Conservation (phyloP, 2,888 invertebrate species). For the Xylophagus ater region DNA sequence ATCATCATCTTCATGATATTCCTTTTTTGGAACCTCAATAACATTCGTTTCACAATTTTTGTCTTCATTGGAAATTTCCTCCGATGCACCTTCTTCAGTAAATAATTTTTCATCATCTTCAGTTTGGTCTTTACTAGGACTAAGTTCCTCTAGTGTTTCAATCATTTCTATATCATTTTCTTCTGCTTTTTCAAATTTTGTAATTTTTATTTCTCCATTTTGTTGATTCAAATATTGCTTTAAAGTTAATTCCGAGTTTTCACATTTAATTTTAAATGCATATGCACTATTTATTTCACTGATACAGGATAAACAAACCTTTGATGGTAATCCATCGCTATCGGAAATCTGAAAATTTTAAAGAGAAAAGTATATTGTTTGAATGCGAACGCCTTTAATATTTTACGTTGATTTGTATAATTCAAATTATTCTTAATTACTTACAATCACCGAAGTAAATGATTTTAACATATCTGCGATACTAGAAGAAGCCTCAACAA, state of each 20-base stretch:
- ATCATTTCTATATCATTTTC: neutral
- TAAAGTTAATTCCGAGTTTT: conserved; percentile 17
- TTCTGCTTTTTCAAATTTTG: conserved; percentile 6
- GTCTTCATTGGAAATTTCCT: neutral
- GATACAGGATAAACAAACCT: conserved; percentile 2
- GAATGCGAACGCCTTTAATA: neutral
- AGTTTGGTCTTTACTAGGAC: neutral
- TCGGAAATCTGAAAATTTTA: neutral
- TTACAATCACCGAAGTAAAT: conserved; percentile 14
- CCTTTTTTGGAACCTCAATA: neutral
- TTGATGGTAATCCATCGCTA: conserved; percentile 1
- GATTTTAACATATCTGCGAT: conserved; percentile 15
- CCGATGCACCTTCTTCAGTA: too few species aligned
- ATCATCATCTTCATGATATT: conserved; percentile 1
- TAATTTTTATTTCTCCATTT: too few species aligned
- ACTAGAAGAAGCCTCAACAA: conserved; percentile 11
- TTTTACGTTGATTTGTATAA: neutral
- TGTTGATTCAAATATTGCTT: conserved; percentile 29
- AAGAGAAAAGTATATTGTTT: neutral
- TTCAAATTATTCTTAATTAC: neutral
- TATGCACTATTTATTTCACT: conserved; percentile 1
- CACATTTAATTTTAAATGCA: conserved; percentile 4
- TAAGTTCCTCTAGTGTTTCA: neutral
- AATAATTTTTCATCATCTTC: too few species aligned
- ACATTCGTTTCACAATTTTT: neutral